Conservation (phyloP, 2,113 vertebrate species). For the Podiceps cristatus region DNA sequence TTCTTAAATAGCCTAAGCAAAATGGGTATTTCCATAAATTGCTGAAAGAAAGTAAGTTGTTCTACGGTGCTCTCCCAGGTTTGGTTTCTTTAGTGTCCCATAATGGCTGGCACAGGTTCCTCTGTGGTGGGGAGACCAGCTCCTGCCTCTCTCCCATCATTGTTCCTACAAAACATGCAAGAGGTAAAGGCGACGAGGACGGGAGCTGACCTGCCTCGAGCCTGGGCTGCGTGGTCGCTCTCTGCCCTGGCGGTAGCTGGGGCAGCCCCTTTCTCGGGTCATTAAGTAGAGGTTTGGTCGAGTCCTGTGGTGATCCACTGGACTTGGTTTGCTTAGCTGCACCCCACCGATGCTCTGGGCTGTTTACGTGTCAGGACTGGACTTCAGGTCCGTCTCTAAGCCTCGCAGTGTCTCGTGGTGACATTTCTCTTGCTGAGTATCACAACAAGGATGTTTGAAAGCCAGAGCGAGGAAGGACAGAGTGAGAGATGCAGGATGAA, state of each 20-base stretch:
- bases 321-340: background rate
- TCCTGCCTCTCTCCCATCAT: background rate
- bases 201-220: background rate
- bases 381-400: background rate
- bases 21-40: fast-evolving
- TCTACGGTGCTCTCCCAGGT: background rate
- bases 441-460: background rate
- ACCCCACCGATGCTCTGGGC: fast-evolving
- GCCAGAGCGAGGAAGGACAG: background rate
- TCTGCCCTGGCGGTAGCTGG: fast-evolving
- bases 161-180: fast-evolving
- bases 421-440: slow-evolving; percentile 7
- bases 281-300: fast-evolving
- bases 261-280: background rate
- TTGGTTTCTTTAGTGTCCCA: fast-evolving
- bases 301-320: fast-evolving
- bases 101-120: background rate
- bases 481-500: background rate
- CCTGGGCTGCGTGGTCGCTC: background rate
- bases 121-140: fast-evolving
- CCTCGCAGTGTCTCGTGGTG: background rate
- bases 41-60: background rate
- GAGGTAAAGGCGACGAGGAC: background rate
- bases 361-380: background rate
- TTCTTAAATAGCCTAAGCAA: background rate